Base-by-base conservation (phyloP, 1,140 invertebrate species). In the Aphaenogaster rudis region DNA sequence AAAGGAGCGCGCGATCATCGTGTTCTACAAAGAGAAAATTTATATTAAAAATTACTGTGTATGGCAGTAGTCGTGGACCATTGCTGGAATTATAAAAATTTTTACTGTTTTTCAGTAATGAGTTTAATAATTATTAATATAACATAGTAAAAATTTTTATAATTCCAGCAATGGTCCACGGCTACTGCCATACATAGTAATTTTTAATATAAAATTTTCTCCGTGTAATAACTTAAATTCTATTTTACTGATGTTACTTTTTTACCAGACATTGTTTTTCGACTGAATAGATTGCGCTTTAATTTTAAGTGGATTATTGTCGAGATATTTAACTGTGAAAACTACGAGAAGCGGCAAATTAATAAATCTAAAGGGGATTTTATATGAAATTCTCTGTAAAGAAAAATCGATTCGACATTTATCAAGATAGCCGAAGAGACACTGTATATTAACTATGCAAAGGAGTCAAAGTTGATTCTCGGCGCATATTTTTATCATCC, bases 381-480 rank as follows among this genome's bases (percentile, higher is more conserved):
- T 33, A 2, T 33, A 39, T 63, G 2, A 63, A 48, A 78, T 36
- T n/a, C 48, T 78, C 15, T 64, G 2, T 63, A 36, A 50, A 17
- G 17, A 33, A 78, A 77, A 33, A 64, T 48, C 8, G 8, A 48
- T 59, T 79, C 15, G 42, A 48, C 13, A 80, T 80, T 57, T 67
- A 79, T 67, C 36, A 52, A 39, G 17, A 45, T 57, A 71, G 36
- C 17, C 39, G 17, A 45, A 61, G 74, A 39, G 36, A 48, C 15
- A 17, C 15, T 42, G 52, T 13, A 9, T 28, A 45, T 54, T 69
- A 59, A 52, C 13, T 15, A 39, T 39, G 50, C 8, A 11, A 86
- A 69, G 33, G 81, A 81, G 63, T 86, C 50, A 42, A 69, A 86
- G 85, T 86, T 61, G 42, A 69, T 28, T 86, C 21, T 33, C 82